Evolutionary conservation across 2,797 vertebrate genomes (phyloP).

Genomic region (Dendrocincla fuliginosa): DNA sequence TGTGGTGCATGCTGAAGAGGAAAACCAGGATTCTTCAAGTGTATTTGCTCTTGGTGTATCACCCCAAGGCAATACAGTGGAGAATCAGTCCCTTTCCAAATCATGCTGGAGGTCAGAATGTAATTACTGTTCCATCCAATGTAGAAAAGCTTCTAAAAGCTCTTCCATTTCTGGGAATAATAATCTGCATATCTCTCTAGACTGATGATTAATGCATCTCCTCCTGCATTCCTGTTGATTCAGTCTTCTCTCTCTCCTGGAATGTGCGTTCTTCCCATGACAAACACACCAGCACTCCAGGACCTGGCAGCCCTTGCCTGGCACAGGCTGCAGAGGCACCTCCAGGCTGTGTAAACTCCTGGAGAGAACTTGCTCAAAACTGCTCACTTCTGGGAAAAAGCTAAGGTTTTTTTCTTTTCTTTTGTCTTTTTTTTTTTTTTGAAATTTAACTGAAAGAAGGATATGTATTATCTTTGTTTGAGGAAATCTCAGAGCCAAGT

Average conservation of each 20-base stretch:
- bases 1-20: background rate
- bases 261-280: background rate
- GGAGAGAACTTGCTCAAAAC: background rate
- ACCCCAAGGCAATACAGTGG: background rate
- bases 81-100: background rate
- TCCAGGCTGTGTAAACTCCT: background rate
- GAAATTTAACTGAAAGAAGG: background rate
- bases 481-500: background rate
- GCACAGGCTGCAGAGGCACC: background rate
- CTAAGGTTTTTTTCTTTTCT: too few species aligned
- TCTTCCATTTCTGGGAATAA: constrained; percentile 23
- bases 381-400: background rate
- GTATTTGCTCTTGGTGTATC: background rate
- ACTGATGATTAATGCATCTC: constrained; percentile 11
- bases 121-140: background rate
- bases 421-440: background rate
- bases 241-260: background rate
- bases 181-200: background rate
- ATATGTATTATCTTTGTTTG: background rate
- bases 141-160: background rate
- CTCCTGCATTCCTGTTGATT: background rate
- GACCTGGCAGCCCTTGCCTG: background rate
- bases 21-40: background rate
- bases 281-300: background rate
- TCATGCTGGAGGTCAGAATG: background rate